A percentile compares a stretch with the other conserved stretches of the same genome.
Evolutionary conservation across 2,113 vertebrate species (phyloP).

Genomic region (Macquaria ambigua): DNA sequence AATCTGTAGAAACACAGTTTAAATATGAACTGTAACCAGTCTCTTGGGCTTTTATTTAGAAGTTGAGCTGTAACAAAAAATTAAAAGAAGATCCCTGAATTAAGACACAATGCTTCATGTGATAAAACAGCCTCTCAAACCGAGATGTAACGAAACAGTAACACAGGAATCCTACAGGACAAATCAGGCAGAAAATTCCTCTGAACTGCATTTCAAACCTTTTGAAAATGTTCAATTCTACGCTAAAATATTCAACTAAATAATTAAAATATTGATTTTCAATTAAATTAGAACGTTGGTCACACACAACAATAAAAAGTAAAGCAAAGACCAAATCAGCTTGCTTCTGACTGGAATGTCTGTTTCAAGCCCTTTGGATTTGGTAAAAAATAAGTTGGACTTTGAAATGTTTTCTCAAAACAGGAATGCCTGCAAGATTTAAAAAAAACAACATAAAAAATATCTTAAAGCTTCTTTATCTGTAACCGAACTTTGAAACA

Average conservation of each 20-base stretch:
- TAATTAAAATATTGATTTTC: constrained; percentile 13
- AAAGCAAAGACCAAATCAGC: constrained; percentile 40
- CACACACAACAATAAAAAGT: constrained; percentile 38
- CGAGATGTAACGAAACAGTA: neutral
- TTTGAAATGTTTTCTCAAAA: constrained; percentile 43
- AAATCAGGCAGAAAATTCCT: constrained; percentile 16
- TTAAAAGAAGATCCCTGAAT: constrained; percentile 54
- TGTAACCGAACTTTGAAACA: constrained; percentile 8
- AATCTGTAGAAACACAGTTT: constrained; percentile 12
- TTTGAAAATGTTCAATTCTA: constrained; percentile 18
- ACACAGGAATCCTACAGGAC: constrained; percentile 20
- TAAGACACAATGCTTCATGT: constrained; percentile 23
- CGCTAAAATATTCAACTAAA: constrained; percentile 18
- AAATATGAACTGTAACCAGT: constrained; percentile 4
- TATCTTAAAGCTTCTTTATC: constrained; percentile 5
- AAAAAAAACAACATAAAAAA: constrained; percentile 23
- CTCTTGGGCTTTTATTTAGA: neutral
- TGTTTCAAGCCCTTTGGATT: constrained; percentile 41
- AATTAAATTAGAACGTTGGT: constrained; percentile 32
- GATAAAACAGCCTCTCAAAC: neutral
- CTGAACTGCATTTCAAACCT: constrained; percentile 36
- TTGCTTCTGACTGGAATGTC: constrained; percentile 56
- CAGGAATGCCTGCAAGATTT: constrained; percentile 60
- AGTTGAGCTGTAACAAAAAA: neutral
- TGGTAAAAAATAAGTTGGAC: constrained; percentile 45